phyloP scores from a whole-genome alignment of 1,140 invertebrate genomes.

The Danaus plexippus region DNA sequence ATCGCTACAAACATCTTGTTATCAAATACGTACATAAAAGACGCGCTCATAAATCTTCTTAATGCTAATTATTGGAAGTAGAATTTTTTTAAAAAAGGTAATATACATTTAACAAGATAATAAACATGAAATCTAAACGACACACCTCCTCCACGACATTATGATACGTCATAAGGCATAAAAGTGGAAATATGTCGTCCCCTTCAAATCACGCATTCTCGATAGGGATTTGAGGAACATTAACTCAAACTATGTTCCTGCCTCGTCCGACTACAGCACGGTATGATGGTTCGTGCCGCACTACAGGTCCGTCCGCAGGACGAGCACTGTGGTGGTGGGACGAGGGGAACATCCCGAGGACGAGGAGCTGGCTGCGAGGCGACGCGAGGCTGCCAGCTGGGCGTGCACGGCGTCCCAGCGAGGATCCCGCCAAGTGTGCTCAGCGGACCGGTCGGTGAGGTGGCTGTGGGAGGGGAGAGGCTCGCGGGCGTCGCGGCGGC shows the following conservation, averaged over 20 bases:
- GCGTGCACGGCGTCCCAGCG: slow-evolving; percentile 50
- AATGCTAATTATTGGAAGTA: too few species aligned
- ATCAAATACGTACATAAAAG: too few species aligned
- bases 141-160: too few species aligned
- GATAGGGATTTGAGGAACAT: too few species aligned
- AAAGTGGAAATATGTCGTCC: too few species aligned
- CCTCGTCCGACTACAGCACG: background rate
- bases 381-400: slow-evolving; percentile 32
- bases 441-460: slow-evolving; percentile 5
- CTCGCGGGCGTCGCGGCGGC: slow-evolving; percentile 9
- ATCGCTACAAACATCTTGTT: too few species aligned
- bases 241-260: background rate
- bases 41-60: too few species aligned
- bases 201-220: too few species aligned
- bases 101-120: too few species aligned
- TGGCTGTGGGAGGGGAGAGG: slow-evolving; percentile 7
- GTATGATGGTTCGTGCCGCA: background rate
- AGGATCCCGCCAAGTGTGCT: slow-evolving; percentile 24
- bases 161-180: too few species aligned
- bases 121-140: too few species aligned
- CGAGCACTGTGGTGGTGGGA: slow-evolving; percentile 35
- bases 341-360: slow-evolving; percentile 19
- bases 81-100: too few species aligned
- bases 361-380: slow-evolving; percentile 17
- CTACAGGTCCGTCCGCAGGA: slow-evolving; percentile 43